Conservation (phyloP, 1,140 invertebrate species). For the Plutomurus gul region DNA sequence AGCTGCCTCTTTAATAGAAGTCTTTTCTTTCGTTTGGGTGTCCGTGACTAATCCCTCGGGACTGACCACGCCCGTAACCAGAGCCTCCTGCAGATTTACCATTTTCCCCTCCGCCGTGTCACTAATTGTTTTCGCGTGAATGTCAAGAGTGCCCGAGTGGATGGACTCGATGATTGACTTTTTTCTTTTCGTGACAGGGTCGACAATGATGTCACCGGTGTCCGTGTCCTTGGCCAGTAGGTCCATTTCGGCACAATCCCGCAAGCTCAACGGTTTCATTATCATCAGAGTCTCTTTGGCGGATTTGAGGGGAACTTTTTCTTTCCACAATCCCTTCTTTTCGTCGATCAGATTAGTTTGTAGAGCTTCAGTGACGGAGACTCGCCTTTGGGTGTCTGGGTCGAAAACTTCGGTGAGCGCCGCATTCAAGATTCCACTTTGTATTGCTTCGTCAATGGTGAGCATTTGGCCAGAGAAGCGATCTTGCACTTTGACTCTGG, state of each 20-base stretch:
- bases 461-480: constrained; percentile 79
- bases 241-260: constrained; percentile 80
- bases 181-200: constrained; percentile 74
- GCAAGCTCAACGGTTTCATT: constrained; percentile 84
- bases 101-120: constrained; percentile 75
- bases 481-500: constrained; percentile 68
- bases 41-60: constrained; percentile 75
- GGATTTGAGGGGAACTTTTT: constrained; percentile 73
- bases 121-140: constrained; percentile 80
- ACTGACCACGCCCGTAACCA: constrained; percentile 77
- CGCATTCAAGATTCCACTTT: constrained; percentile 74
- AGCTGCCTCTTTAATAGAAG: constrained; percentile 68
- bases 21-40: constrained; percentile 71
- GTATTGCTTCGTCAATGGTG: constrained; percentile 76
- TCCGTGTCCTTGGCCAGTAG: constrained; percentile 73
- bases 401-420: constrained; percentile 80
- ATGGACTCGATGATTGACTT: constrained; percentile 83
- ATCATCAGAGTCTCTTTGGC: constrained; percentile 78
- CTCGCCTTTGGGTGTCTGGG: constrained; percentile 72
- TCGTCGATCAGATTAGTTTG: constrained; percentile 75
- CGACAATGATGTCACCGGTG: constrained; percentile 64
- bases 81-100: constrained; percentile 83
- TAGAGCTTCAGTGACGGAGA: constrained; percentile 80
- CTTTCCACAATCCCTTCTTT: constrained; percentile 71
- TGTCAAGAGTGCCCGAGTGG: constrained; percentile 80